These are phyloP conservation scores for Aratinga solstitialis DNA, from an alignment of 2,797 vertebrate genomes.

Conservation along the genomic window DNA sequence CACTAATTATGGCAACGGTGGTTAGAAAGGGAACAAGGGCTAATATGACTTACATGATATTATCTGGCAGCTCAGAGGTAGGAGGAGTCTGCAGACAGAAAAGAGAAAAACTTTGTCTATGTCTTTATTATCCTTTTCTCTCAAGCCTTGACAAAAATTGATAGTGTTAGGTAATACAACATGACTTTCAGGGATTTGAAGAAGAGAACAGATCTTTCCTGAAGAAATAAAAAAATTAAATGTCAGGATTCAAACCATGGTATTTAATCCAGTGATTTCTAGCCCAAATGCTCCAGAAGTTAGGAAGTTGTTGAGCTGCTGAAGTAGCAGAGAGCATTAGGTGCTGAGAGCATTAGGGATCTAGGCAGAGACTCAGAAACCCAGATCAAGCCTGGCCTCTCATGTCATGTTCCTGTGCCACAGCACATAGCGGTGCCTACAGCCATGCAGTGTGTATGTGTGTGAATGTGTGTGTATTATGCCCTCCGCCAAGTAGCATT, in stretches of 20 bases:
- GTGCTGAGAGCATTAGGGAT: background rate
- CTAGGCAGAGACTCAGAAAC: background rate
- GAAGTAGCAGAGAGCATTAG: background rate
- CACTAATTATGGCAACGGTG: background rate
- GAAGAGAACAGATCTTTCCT: constrained; percentile 7
- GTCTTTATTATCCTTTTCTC: background rate
- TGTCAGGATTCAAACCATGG: background rate
- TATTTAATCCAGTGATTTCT: background rate
- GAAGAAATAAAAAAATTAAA: constrained; percentile 34
- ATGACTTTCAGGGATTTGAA: background rate
- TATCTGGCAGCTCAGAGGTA: background rate
- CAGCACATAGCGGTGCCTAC: background rate
- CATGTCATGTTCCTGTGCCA: background rate
- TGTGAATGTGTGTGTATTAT: background rate
- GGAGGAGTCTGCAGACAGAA: background rate
- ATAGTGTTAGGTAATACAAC: background rate
- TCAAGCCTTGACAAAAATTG: background rate
- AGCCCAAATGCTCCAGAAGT: background rate
- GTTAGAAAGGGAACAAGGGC: background rate
- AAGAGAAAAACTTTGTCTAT: background rate
- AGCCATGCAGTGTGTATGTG: background rate
- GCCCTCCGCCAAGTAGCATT: background rate
- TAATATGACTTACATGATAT: background rate
- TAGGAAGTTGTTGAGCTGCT: background rate
- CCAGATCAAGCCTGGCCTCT: background rate